These are phyloP conservation scores for Thymelicus lineola DNA, from an alignment of 2,888 invertebrate genomes.

Conservation along the genomic window DNA sequence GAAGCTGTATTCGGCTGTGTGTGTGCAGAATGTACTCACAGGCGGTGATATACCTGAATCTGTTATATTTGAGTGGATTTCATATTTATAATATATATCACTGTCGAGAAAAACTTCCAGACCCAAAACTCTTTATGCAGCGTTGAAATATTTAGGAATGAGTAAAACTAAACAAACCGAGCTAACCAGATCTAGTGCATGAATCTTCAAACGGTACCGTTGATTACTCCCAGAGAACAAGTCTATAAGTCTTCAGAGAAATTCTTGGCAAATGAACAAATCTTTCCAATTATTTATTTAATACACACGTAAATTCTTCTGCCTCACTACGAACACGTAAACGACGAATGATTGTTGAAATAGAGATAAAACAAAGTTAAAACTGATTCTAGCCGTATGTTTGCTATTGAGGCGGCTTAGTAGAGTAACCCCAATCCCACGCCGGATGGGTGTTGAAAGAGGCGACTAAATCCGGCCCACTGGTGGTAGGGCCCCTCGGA, in stretches of 20 bases:
- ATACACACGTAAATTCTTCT: not conserved
- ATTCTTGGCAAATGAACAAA: slow-evolving; percentile 36
- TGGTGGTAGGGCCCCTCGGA: too few species aligned
- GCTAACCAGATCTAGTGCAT: slow-evolving; percentile 8
- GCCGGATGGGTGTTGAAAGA: too few species aligned
- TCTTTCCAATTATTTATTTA: slow-evolving; percentile 32
- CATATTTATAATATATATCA: not conserved
- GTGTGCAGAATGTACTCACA: too few species aligned
- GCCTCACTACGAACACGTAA: not conserved
- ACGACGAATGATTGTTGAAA: not conserved
- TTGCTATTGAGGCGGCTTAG: too few species aligned
- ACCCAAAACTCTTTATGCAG: not conserved
- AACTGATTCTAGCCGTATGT: too few species aligned
- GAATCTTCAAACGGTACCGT: slow-evolving; percentile 17
- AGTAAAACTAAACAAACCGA: not conserved
- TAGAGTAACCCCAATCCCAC: too few species aligned
- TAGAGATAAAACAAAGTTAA: not conserved
- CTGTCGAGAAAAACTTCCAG: not conserved
- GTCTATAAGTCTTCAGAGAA: slow-evolving; percentile 33
- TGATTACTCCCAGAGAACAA: slow-evolving; percentile 18
- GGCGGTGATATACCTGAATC: too few species aligned
- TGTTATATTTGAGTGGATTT: too few species aligned
- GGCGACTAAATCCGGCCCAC: too few species aligned
- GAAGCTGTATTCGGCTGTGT: too few species aligned
- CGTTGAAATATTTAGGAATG: slow-evolving; percentile 10